Evolutionary conservation across 2,888 invertebrate species (phyloP).

Genomic region (Drosophila acutilabella): DNA sequence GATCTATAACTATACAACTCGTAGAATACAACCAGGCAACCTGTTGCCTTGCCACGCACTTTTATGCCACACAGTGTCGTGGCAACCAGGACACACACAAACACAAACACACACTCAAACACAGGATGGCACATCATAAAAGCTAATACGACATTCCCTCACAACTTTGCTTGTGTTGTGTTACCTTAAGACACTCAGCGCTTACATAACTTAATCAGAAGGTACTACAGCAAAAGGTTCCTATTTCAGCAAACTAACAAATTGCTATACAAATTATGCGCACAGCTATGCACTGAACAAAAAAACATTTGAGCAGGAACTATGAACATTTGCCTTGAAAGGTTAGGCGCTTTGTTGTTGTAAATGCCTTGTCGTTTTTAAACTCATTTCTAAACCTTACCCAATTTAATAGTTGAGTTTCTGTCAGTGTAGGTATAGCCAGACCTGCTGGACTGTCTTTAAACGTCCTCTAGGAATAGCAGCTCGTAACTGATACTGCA

Average conservation of each 20-base stretch:
- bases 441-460: not conserved
- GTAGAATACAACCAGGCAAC: conserved; percentile 37
- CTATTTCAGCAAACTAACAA: conserved; percentile 49
- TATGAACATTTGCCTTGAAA: too few species aligned
- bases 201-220: conserved; percentile 59
- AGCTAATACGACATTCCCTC: conserved; percentile 54
- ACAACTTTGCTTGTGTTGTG: conserved; percentile 41
- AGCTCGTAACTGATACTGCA: conserved; percentile 43
- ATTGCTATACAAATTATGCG: conserved; percentile 29
- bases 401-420: not conserved
- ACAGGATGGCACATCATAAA: conserved; percentile 56
- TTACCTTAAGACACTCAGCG: conserved; percentile 35
- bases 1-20: conserved; percentile 45
- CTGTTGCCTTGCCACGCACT: conserved; percentile 65
- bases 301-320: not conserved
- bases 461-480: not conserved
- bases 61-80: conserved; percentile 36
- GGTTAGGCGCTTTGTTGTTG: too few species aligned
- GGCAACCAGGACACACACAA: conserved; percentile 30
- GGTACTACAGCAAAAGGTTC: conserved; percentile 35
- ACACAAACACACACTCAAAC: conserved; percentile 32
- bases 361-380: too few species aligned
- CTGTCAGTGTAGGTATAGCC: not conserved
- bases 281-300: not conserved
- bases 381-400: too few species aligned